Base-by-base conservation (phyloP, 2,888 invertebrate genomes). In the Diploptera punctata region DNA sequence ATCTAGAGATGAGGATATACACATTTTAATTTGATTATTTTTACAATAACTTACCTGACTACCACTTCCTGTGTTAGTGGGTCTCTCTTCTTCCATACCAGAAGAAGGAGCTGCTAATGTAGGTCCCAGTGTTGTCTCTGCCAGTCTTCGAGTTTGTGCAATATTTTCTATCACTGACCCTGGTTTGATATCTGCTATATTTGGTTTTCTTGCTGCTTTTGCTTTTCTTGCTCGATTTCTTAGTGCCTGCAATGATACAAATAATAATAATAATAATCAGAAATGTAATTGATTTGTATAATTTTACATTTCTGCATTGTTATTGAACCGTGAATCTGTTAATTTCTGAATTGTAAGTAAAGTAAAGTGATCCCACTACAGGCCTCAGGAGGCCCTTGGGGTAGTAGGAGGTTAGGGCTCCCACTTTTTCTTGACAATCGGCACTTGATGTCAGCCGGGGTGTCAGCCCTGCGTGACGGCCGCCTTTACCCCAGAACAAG, bases 111-210 rank as follows among this genome's bases (percentile, higher is more conserved):
- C 82, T 61, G 88, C 86, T 72, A 85, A 83, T 33, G 83, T 81
- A 26, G 88, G 87, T 71, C 88, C 86, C 75, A 93, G 82, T 26
- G 82, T 79, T 44, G 94, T 94, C 84, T 95, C 95, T 49, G 93
- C 93, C 79, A 95, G 86, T 78, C 91, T 87, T 77, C 91, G 86
- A 26, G 93, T 93, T 80, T 92, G 93, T 67, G 94, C 93, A 75
- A 95, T 90, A 82, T 96, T 96, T 83, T 95, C 95, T 84, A 95
- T 95, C 79, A 95, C 94, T 79, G 93, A 91, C 73, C 93, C 91
- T 44, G 89, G 90, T 77, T 90, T 90, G 73, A 89, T 87, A 79
- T 93, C 91, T 67, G 90, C 89, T 7, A 90, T 87, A 76, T 93
- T 90, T 18, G 94, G 93, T 80, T 93, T 93, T 75, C 93, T 90